Conservation (phyloP, 2,888 invertebrate genomes). For the Baccha elongata region DNA sequence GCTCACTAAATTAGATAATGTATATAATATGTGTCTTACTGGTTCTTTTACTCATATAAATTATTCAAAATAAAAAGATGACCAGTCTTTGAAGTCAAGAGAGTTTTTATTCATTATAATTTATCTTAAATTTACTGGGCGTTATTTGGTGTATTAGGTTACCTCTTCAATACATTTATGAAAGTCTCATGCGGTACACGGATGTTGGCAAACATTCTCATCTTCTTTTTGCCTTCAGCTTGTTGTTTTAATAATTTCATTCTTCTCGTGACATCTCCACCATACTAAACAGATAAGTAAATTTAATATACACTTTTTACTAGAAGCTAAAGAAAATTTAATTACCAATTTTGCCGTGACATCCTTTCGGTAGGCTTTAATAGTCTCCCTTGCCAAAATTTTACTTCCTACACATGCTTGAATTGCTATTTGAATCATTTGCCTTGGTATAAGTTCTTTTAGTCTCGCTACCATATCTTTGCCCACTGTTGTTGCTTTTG, state of each 20-base stretch:
- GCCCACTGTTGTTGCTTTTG: constrained; percentile 86
- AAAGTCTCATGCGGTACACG: constrained; percentile 96
- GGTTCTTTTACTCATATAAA: too few relatives aligned
- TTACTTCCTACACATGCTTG: constrained; percentile 92
- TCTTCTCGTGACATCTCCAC: constrained; percentile 94
- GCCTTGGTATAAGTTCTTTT: constrained; percentile 93
- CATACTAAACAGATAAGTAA: constrained; percentile 86
- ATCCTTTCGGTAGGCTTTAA: constrained; percentile 95
- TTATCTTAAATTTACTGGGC: too few relatives aligned
- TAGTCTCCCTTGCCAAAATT: constrained; percentile 91
- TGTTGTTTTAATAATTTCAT: constrained; percentile 95
- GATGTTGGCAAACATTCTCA: constrained; percentile 95
- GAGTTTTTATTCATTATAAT: too few relatives aligned
- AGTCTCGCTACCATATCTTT: constrained; percentile 89
- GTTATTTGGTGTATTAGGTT: constrained; percentile 74
- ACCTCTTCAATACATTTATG: constrained; percentile 93
- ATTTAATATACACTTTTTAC: neutral
- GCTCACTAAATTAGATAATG: too few relatives aligned
- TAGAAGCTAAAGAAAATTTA: constrained; percentile 43
- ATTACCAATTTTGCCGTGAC: constrained; percentile 96
- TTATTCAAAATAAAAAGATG: too few relatives aligned
- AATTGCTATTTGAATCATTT: constrained; percentile 93
- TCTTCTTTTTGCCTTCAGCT: constrained; percentile 95
- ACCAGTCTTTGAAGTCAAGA: too few relatives aligned
- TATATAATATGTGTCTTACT: too few relatives aligned